phyloP scores from a whole-genome alignment of 2,888 invertebrate genomes.

The Pollenia labialis region DNA sequence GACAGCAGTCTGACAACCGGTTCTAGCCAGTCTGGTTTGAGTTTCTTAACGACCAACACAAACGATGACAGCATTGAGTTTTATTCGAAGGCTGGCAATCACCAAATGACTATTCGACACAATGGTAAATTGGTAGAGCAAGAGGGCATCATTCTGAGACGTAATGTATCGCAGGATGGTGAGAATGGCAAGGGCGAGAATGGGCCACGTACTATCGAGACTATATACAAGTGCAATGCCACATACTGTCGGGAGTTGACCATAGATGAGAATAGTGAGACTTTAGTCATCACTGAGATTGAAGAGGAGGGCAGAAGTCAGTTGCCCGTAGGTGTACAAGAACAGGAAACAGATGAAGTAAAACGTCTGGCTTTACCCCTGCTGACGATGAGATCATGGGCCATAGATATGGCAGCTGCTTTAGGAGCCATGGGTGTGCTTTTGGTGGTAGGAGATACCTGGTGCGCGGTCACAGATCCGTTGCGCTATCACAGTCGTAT shows the following conservation, averaged over 20 bases:
- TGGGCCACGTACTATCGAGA: slow-evolving; percentile 76
- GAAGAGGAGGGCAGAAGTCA: slow-evolving; percentile 76
- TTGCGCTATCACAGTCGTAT: slow-evolving; percentile 86
- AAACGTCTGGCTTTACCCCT: slow-evolving; percentile 44
- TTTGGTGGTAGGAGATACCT: slow-evolving; percentile 85
- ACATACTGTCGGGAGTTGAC: slow-evolving; percentile 80
- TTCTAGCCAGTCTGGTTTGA: slow-evolving; percentile 66
- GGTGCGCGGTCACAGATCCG: slow-evolving; percentile 87
- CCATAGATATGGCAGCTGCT: slow-evolving; percentile 83
- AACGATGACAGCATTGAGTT: slow-evolving; percentile 80
- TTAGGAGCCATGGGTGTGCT: slow-evolving; percentile 83
- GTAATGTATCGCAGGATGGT: slow-evolving; percentile 71
- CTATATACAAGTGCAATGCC: slow-evolving; percentile 80
- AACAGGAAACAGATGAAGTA: slow-evolving; percentile 55
- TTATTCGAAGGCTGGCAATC: slow-evolving; percentile 80
- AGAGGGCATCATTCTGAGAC: slow-evolving; percentile 79
- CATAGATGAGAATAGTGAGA: slow-evolving; percentile 79
- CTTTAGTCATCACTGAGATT: slow-evolving; percentile 81
- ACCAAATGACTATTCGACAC: slow-evolving; percentile 79
- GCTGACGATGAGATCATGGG: slow-evolving; percentile 79
- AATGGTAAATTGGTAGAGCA: slow-evolving; percentile 80
- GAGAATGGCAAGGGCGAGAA: slow-evolving; percentile 29
- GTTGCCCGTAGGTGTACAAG: not conserved
- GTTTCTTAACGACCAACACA: slow-evolving; percentile 54
- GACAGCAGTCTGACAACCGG: slow-evolving; percentile 60